A percentile compares a stretch with the other conserved stretches of the same genome.
phyloP scores from a whole-genome alignment of 2,113 vertebrate genomes.

The Toxotes jaculatrix region DNA sequence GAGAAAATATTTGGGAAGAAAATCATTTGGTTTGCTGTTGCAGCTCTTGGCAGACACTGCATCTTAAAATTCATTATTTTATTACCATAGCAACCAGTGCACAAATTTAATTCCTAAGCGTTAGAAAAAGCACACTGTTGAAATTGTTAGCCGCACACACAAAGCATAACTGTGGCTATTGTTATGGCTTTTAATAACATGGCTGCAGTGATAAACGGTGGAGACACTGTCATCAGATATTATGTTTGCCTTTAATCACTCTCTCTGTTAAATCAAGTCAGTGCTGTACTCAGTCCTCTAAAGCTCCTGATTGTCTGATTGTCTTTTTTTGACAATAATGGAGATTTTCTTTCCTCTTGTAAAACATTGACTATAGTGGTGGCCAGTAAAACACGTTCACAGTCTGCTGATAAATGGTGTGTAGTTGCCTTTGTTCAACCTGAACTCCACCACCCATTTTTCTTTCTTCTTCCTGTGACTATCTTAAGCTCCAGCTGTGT shows the following conservation, averaged over 20 bases:
- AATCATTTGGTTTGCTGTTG: constrained; percentile 6
- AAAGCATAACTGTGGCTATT: constrained; percentile 17
- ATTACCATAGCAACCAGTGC: constrained; percentile 52
- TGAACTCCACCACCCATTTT: constrained; percentile 35
- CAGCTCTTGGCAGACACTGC: neutral
- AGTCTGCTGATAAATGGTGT: constrained; percentile 45
- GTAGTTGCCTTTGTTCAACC: constrained; percentile 41
- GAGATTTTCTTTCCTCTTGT: constrained; percentile 17
- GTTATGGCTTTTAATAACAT: neutral
- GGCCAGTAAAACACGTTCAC: constrained; percentile 3
- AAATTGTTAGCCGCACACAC: neutral
- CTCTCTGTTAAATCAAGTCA: neutral
- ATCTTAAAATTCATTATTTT: constrained; percentile 26
- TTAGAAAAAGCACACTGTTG: neutral
- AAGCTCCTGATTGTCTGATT: neutral
- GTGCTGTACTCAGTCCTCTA: neutral
- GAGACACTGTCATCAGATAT: constrained; percentile 10
- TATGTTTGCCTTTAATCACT: constrained; percentile 10
- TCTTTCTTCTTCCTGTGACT: constrained; percentile 13
- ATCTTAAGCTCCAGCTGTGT: constrained; percentile 10
- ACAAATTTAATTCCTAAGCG: constrained; percentile 8
- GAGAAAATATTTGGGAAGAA: neutral
- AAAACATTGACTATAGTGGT: neutral
- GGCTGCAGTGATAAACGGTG: neutral
- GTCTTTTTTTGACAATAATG: neutral